Evolutionary conservation across 1,140 invertebrate genomes (phyloP), one percentile per base, ranked within the genome.

Genomic region (Thalassaphorura encarpata): DNA sequence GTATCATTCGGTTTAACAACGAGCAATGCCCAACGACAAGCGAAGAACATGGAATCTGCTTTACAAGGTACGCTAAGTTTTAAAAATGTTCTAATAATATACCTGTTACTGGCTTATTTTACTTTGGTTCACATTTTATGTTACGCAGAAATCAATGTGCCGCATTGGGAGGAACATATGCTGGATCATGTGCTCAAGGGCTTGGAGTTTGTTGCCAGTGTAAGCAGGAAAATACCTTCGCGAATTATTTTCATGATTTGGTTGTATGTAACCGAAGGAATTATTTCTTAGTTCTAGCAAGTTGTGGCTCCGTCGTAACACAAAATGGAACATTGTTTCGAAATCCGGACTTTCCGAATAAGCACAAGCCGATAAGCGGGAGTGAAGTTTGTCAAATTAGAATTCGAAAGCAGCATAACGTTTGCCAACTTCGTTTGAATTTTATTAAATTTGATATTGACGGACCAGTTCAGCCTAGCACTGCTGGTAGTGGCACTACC

Each of bases 391-490:
- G 63, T 36, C 63, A 65, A 56, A 45, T 64, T 16, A 40, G 63
- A 19, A 52, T 64, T 48, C 42, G 63, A 26, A 58, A 57, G n/a
- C 58, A 45, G 18, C 1, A 43, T 16, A 60, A 60, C 26, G 41
- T 61, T 18, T 61, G 63, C 36, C 63, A 64, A 24, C 19, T 64
- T 3, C 19, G 59, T 39, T 27, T 64, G 3, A 59, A 64, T 31
- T 64, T 64, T 23, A 48, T 54, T 40, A 51, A 27, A 26, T 64
- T 64, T 45, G 63, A 64, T 26, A 51, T 64, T 23, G 63, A 64
- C 26, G 56, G 54, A 36, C 63, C 63, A 23, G 16, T 29, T n/a
- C n/a, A 31, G 16, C 3, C 46, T n/a, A 39, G 5, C 3, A 33
- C 55, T 4, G 55, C 28, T 0, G 48, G 36, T 8, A 13, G 27